A percentile compares a stretch with the other conserved stretches of the same genome.
phyloP scores from a whole-genome alignment of 2,888 invertebrate species.

The Amblyjoppa fuscipennis region DNA sequence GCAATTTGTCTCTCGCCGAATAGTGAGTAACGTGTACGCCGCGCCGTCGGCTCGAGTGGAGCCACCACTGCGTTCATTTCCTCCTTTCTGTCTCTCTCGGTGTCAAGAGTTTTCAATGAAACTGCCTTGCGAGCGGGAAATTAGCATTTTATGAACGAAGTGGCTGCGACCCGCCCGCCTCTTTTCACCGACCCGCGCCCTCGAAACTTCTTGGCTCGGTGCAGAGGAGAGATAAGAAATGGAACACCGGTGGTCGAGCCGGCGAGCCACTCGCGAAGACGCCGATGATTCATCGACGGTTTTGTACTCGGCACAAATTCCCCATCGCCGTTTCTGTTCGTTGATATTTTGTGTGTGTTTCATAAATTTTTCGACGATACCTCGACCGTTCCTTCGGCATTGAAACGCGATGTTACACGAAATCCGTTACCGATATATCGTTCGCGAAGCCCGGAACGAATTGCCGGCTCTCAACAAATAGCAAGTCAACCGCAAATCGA shows the following conservation, averaged over 20 bases:
- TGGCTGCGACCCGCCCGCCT: slow-evolving; percentile 36
- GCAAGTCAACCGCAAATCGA: slow-evolving; percentile 60
- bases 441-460: slow-evolving; percentile 15
- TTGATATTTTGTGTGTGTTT: slow-evolving; percentile 2
- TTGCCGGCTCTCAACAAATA: slow-evolving; percentile 42
- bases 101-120: slow-evolving; percentile 70
- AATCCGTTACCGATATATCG: neutral
- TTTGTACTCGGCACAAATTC: neutral
- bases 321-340: neutral
- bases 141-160: slow-evolving; percentile 71
- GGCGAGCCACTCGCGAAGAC: slow-evolving; percentile 16
- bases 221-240: slow-evolving; percentile 64
- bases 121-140: slow-evolving; percentile 68
- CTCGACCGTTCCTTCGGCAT: neutral
- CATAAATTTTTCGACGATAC: neutral
- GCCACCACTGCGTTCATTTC: slow-evolving; percentile 39
- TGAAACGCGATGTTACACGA: neutral
- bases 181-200: neutral
- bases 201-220: slow-evolving; percentile 44
- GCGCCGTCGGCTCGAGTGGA: slow-evolving; percentile 42
- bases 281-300: slow-evolving; percentile 55
- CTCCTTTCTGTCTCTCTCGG: slow-evolving; percentile 41
- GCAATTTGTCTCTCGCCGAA: slow-evolving; percentile 43
- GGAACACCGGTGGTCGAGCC: slow-evolving; percentile 54
- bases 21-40: neutral